These are phyloP conservation scores for Arctocebus calabarensis DNA, from an alignment of 2,797 vertebrate species.

Conservation along the genomic window DNA sequence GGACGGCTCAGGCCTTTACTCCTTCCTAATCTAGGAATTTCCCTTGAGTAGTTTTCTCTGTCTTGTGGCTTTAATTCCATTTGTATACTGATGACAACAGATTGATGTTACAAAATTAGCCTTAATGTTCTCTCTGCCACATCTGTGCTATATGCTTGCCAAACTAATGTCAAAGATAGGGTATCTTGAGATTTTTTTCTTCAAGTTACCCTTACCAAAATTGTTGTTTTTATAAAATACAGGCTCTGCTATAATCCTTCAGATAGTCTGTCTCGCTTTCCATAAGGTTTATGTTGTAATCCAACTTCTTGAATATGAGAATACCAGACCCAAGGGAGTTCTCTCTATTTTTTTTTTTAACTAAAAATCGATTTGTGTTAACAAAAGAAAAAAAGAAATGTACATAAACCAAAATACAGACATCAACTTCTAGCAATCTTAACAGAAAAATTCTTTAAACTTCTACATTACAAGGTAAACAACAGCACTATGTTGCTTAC, in stretches of 20 bases:
- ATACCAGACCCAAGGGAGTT: neutral
- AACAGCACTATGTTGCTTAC: neutral
- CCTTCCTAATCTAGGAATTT: constrained; percentile 70
- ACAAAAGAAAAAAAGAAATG: neutral
- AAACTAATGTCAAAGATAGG: constrained; percentile 81
- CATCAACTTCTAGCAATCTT: neutral
- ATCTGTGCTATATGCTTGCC: constrained; percentile 81
- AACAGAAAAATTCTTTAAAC: neutral
- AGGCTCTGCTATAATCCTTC: neutral
- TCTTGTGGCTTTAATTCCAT: constrained; percentile 78
- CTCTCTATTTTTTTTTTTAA: neutral
- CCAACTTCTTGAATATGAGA: neutral
- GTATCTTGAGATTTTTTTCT: constrained; percentile 78
- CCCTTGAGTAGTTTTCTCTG: constrained; percentile 76
- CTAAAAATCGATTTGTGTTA: neutral
- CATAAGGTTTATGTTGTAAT: constrained; percentile 27
- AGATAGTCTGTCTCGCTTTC: neutral
- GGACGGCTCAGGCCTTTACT: constrained; percentile 29
- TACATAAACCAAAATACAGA: neutral
- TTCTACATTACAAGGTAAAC: constrained; percentile 47
- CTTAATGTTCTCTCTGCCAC: constrained; percentile 83
- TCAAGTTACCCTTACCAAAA: constrained; percentile 75
- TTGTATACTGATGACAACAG: constrained; percentile 83
- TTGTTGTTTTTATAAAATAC: constrained; percentile 40
- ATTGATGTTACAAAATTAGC: constrained; percentile 86